phyloP scores from a whole-genome alignment of 1,140 invertebrate genomes.

The Bombus difficillimus region DNA sequence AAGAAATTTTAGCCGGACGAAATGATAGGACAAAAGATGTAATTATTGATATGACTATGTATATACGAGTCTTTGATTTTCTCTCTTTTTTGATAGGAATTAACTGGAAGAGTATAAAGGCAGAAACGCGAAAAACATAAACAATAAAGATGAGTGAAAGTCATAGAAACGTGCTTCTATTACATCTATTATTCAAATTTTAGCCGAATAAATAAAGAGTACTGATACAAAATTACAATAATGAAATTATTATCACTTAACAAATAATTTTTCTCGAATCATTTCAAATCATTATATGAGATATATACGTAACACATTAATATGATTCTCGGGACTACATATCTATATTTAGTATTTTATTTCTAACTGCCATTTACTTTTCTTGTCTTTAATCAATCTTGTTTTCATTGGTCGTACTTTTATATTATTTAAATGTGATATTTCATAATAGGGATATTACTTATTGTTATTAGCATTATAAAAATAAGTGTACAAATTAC shows the following conservation, averaged over 20 bases:
- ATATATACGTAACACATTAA: not conserved
- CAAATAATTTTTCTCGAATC: not conserved
- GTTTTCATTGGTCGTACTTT: not conserved
- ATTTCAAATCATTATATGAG: not conserved
- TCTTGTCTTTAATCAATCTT: not conserved
- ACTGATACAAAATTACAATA: not conserved
- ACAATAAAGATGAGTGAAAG: too few species aligned
- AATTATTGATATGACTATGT: too few species aligned
- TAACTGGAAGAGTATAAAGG: too few species aligned
- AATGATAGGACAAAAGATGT: too few species aligned
- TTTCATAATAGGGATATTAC: not conserved
- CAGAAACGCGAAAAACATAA: too few species aligned
- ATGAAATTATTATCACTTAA: not conserved
- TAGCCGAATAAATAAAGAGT: not conserved
- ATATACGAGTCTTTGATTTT: not conserved
- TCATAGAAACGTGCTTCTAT: too few species aligned
- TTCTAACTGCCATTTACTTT: not conserved
- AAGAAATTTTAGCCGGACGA: not conserved
- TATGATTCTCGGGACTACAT: not conserved
- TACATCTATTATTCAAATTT: not conserved
- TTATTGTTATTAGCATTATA: not conserved
- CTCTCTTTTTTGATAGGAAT: not conserved
- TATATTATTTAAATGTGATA: not conserved
- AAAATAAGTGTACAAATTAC: constrained; percentile 32
- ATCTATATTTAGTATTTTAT: not conserved